Conservation (phyloP, 2,888 invertebrate species). For the Tinea trinotella region DNA sequence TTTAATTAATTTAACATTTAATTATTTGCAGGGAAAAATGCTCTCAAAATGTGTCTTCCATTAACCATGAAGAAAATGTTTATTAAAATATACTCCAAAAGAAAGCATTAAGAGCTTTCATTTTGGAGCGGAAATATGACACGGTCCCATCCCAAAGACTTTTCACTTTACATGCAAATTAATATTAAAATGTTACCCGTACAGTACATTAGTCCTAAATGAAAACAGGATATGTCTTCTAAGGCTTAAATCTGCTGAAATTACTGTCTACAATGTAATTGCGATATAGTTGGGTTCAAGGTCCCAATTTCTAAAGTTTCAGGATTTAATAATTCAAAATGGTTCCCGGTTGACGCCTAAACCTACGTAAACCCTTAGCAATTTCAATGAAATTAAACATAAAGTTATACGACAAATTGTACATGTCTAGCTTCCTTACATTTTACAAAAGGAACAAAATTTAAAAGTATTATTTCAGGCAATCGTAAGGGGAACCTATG, state of each 20-base stretch:
- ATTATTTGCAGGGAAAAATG: background rate
- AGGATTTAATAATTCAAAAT: slow-evolving; percentile 2
- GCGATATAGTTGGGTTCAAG: background rate
- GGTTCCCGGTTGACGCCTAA: background rate
- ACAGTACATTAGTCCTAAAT: background rate
- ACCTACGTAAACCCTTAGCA: background rate
- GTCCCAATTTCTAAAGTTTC: slow-evolving; percentile 1
- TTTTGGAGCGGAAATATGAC: background rate
- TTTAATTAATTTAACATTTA: background rate
- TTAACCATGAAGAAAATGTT: background rate
- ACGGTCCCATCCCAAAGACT: background rate
- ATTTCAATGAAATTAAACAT: background rate
- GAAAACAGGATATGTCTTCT: background rate
- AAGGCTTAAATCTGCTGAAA: background rate
- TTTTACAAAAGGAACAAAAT: too few species aligned
- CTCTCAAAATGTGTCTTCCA: background rate
- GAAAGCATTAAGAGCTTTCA: background rate
- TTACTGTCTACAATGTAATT: background rate
- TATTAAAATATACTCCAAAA: background rate
- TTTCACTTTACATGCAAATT: slow-evolving; percentile 14
- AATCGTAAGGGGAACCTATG: too few species aligned
- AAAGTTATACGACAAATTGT: background rate
- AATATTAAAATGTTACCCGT: slow-evolving; percentile 1
- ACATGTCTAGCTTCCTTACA: too few species aligned
- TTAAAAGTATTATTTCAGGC: too few species aligned